Percentiles rank a stretch among this genome's conserved stretches.
These are phyloP conservation scores for Siderastrea radians DNA, from an alignment of 92 coral and sea anemone genomes.

Conservation along the genomic window DNA sequence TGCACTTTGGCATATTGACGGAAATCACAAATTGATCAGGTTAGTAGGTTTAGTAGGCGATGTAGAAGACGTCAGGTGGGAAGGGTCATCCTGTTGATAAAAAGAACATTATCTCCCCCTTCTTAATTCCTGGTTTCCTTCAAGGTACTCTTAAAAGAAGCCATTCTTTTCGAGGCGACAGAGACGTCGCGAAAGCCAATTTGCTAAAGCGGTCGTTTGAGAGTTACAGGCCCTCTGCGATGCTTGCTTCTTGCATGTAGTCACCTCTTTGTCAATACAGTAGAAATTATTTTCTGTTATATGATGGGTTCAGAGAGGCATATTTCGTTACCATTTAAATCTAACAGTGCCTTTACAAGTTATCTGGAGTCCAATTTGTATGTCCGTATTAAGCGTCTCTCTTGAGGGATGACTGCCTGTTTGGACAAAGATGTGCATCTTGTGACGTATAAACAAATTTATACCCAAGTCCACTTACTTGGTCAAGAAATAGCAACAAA, in stretches of 20 bases:
- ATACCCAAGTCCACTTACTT: slow-evolving; percentile 23
- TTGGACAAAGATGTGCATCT: not conserved
- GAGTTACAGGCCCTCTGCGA: no score
- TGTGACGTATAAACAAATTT: not conserved
- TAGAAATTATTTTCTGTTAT: not conserved
- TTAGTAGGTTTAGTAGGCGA: not conserved
- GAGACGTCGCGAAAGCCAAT: no score
- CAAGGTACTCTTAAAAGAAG: no score
- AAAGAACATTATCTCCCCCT: slow-evolving; percentile 1
- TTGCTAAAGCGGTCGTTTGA: no score
- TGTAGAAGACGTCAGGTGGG: not conserved
- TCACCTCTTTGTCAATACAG: slow-evolving; percentile 1
- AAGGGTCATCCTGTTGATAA: not conserved
- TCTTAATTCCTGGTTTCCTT: no score
- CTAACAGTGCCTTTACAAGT: not conserved
- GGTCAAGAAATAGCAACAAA: slow-evolving; percentile 14
- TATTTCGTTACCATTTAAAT: not conserved
- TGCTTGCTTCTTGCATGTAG: not conserved
- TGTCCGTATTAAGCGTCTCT: not conserved
- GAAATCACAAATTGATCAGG: slow-evolving; percentile 16
- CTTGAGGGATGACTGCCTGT: not conserved
- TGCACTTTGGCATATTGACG: slow-evolving; percentile 13
- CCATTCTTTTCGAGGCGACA: no score
- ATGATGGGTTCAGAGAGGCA: not conserved
- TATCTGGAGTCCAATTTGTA: slow-evolving; percentile 5